Evolutionary conservation across 2,888 invertebrate genomes (phyloP), one percentile per base, ranked within the genome.

Genomic region (Nomada fucata): DNA sequence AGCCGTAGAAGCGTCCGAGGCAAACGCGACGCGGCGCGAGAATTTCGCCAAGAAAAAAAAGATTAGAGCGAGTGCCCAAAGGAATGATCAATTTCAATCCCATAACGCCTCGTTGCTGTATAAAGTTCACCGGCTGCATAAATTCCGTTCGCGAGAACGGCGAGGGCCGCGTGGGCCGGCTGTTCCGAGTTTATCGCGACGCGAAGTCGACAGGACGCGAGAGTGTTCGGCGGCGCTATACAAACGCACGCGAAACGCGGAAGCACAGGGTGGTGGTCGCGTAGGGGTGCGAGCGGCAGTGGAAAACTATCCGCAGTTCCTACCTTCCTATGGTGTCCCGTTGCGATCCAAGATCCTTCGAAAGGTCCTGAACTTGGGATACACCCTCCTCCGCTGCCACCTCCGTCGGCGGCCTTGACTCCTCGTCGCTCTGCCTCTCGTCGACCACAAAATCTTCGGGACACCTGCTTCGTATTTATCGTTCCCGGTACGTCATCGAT

Each of bases 351-450:
- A 64, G 64, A 72, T 77, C 69, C 77, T 68, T 76, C 76, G 83
- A 72, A 75, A 79, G 79, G 76, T 83, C 76, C 79, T 83, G 84
- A 83, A 83, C 84, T 84, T 79, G 83, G 79, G 76, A 79, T 73
- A 72, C 60, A 74, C 77, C 75, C 76, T 77, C 76, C 42, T 82
- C 42, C 79, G 59, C 60, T 75, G 69, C 82, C 79, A 79, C 79
- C 83, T 79, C 82, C 82, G 85, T 69, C 85, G 85, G 75, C 76
- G 75, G 71, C 79, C 83, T 83, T 85, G 81, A 76, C 82, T 85
- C 82, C 76, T 82, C 82, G 29, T 76, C 72, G 55, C 57, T 60
- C 64, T 10, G 29, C 55, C 50, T 70, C 65, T 77, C 81, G 10
- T 65, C 72, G 29, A 68, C 74, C 44, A 80, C 84, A 52, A 70